Evolutionary conservation across 1,140 invertebrate species (phyloP).

Genomic region (Tetragonula clypearis): DNA sequence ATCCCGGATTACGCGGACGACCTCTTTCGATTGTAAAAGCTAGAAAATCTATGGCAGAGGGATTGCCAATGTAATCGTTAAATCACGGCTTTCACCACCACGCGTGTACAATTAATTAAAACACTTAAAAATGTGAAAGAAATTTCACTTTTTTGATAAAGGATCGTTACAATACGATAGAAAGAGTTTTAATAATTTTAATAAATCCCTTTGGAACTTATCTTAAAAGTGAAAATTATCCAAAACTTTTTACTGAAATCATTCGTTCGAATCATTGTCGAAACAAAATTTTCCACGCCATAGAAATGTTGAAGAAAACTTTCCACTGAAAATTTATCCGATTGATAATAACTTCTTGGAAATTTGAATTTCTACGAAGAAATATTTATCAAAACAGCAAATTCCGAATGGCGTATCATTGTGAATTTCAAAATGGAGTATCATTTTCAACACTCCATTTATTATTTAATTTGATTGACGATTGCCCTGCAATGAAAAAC

Average conservation of each 20-base stretch:
- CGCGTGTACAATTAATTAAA: too few relatives aligned
- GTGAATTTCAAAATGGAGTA: too few relatives aligned
- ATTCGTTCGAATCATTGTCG: not conserved
- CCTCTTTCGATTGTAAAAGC: conserved; percentile 20
- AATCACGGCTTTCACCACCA: not conserved
- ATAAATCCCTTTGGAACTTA: not conserved
- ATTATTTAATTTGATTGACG: too few relatives aligned
- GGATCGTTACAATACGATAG: too few relatives aligned
- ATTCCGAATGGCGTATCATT: too few relatives aligned
- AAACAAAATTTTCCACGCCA: not conserved
- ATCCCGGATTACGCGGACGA: conserved; percentile 29
- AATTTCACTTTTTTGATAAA: not conserved
- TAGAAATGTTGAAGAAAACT: not conserved
- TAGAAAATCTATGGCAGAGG: not conserved
- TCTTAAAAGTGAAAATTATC: too few relatives aligned
- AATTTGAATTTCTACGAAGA: not conserved
- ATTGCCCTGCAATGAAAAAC: too few relatives aligned
- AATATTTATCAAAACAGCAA: too few relatives aligned
- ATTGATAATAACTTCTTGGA: not conserved
- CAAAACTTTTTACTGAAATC: too few relatives aligned
- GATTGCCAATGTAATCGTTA: not conserved
- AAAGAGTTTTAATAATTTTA: too few relatives aligned
- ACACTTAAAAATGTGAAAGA: too few relatives aligned
- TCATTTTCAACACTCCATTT: too few relatives aligned
- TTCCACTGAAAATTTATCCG: not conserved